phyloP scores from a whole-genome alignment of 2,113 vertebrate species.

The Zosterops pallidus region DNA sequence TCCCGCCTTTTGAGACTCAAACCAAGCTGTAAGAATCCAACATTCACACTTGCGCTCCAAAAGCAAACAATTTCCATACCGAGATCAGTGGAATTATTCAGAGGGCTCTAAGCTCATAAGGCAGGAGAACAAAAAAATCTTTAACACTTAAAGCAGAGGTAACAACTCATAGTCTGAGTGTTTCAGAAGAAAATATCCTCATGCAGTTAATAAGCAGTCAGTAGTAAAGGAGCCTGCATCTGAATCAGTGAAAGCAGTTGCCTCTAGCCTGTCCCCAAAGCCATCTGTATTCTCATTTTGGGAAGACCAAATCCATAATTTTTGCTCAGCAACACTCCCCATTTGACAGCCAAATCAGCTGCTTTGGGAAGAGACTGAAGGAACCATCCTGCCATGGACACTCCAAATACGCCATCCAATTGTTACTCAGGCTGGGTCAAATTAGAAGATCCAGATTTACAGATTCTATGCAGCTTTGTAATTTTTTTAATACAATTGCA shows the following conservation, averaged over 20 bases:
- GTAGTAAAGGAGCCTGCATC: neutral
- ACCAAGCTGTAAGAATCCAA: neutral
- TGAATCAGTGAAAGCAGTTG: neutral
- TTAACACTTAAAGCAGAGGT: neutral
- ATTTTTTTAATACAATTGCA: neutral
- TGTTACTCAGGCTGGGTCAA: neutral
- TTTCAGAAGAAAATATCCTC: neutral
- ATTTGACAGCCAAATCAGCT: neutral
- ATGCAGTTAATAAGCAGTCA: neutral
- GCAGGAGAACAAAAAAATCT: neutral
- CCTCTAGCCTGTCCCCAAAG: neutral
- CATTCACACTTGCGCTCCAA: neutral
- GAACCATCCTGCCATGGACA: neutral
- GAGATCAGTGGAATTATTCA: conserved; percentile 20
- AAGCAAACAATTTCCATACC: conserved; percentile 24
- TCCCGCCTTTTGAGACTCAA: neutral
- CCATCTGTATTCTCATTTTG: neutral
- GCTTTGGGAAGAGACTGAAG: neutral
- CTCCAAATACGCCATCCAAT: neutral
- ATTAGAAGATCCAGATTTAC: neutral
- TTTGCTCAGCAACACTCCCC: neutral
- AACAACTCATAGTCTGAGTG: neutral
- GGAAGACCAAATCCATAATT: neutral
- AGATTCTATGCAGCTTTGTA: neutral
- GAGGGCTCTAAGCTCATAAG: neutral